A percentile compares a stretch with the other conserved stretches of the same genome.
These are phyloP conservation scores for Hypena proboscidalis DNA, from an alignment of 2,888 invertebrate genomes.

Conservation along the genomic window DNA sequence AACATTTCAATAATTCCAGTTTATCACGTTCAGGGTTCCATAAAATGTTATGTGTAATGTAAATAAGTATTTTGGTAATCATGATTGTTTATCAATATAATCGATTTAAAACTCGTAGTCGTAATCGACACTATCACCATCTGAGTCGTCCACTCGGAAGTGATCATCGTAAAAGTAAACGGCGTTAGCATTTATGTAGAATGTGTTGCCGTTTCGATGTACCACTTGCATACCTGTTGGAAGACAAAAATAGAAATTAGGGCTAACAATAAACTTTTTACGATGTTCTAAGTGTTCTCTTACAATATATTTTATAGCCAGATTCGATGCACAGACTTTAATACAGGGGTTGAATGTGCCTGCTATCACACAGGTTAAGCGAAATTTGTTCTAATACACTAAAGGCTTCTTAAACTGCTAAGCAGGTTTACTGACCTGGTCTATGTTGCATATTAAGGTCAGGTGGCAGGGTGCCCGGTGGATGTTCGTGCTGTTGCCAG, in stretches of 20 bases:
- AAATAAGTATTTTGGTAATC: constrained; percentile 15
- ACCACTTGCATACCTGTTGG: constrained; percentile 67
- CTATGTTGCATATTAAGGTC: constrained; percentile 10
- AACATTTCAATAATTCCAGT: too few relatives aligned
- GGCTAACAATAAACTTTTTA: too few relatives aligned
- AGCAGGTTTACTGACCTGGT: constrained; percentile 25
- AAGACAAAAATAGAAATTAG: constrained; percentile 3
- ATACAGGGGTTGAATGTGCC: background rate
- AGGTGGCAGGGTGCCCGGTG: constrained; percentile 55
- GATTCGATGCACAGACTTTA: background rate
- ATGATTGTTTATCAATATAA: constrained; percentile 21
- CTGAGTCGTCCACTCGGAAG: constrained; percentile 68
- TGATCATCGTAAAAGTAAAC: constrained; percentile 75
- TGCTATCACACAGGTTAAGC: too few relatives aligned
- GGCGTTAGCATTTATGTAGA: constrained; percentile 72
- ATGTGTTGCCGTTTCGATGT: constrained; percentile 65
- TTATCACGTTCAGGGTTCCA: too few relatives aligned
- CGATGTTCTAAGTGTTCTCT: too few relatives aligned
- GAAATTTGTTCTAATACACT: too few relatives aligned
- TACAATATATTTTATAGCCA: background rate
- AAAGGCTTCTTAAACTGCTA: too few relatives aligned
- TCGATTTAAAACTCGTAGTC: constrained; percentile 74
- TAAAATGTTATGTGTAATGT: too few relatives aligned
- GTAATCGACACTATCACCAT: constrained; percentile 75
- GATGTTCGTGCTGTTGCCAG: constrained; percentile 81